Conservation (phyloP, 1,140 invertebrate species). For the Ephestia elutella region DNA sequence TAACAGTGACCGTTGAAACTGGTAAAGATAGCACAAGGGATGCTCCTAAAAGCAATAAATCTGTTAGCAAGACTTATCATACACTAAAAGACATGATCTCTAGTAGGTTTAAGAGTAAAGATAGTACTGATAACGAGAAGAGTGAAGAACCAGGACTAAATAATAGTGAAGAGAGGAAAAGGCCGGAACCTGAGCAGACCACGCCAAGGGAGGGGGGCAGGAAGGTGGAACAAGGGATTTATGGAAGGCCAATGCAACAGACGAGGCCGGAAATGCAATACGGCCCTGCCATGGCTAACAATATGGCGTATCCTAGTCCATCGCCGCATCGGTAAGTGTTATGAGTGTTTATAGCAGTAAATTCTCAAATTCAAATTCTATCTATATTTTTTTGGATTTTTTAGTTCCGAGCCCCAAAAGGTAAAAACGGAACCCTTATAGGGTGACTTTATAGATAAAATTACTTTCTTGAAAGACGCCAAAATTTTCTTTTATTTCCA, state of each 20-base stretch:
- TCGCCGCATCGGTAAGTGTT: conserved; percentile 51
- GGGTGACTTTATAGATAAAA: too few species aligned
- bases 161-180: conserved; percentile 78
- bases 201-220: conserved; percentile 51
- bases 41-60: conserved; percentile 78
- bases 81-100: conserved; percentile 90
- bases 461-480: too few species aligned
- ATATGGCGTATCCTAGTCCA: conserved; percentile 60
- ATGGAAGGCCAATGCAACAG: conserved; percentile 76
- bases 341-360: too few species aligned
- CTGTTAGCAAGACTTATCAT: conserved; percentile 85
- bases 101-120: conserved; percentile 83
- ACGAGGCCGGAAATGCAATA: conserved; percentile 70
- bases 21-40: conserved; percentile 72
- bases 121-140: conserved; percentile 70
- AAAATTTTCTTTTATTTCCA: conserved; percentile 16
- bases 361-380: too few species aligned
- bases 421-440: too few species aligned
- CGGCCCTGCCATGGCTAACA: conserved; percentile 50
- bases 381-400: too few species aligned
- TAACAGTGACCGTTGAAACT: conserved; percentile 73
- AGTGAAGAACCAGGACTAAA: conserved; percentile 77
- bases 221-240: conserved; percentile 73
- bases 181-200: conserved; percentile 66
- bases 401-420: too few species aligned